Base-by-base conservation (phyloP, 35 echinoderm and acorn worm species). In the Hemicentrotus pulcherrimus region DNA sequence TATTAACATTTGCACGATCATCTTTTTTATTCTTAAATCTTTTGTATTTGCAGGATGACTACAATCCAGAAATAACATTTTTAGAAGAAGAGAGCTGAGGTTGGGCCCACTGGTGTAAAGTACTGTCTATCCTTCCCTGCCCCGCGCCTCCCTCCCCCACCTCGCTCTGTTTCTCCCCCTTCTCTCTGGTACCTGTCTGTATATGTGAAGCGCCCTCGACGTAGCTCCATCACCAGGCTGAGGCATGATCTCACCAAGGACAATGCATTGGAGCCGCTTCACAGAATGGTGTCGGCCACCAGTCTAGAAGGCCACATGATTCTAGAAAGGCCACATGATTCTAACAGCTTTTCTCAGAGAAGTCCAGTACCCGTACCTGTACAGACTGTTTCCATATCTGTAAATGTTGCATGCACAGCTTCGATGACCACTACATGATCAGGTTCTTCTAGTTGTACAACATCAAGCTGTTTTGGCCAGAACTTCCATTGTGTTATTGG, bases 31-130 rank as follows among this genome's bases (percentile, higher is more conserved):
- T n/a, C n/a, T n/a, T n/a, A n/a, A n/a, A 41, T 41, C 35, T 91
- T 35, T 91, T 91, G 18, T 46, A 22, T 93, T 93, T 48, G 46
- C 91, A 93, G 91, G 91, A 93, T 31, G 91, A 93, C 46, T 93
- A 93, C 32, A 90, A 90, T 58, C 46, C 46, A 93, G 91, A 93
- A 58, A 50, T 93, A 47, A 93, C 91, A 58, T 93, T 93, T 93
- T 47, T 93, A 93, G 91, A 93, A 93, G 91, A 93, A 93, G 91
- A 93, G 18, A 93, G 91, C 91, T 93, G 91, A 93, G 48, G 47
- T 33, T 50, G n/a, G 91, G 91, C 46, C 32, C 15, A 16, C 88
- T 90, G 88, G 32, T 78, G 65, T 78, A 78, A 78, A 78, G 65
- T 78, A 78, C 65, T 78, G 15, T 78, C 65, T 59, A 59, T 0